Evolutionary conservation across 2,797 vertebrate species (phyloP), one percentile per base, ranked within the genome.

Genomic region (Alfaro cultratus): DNA sequence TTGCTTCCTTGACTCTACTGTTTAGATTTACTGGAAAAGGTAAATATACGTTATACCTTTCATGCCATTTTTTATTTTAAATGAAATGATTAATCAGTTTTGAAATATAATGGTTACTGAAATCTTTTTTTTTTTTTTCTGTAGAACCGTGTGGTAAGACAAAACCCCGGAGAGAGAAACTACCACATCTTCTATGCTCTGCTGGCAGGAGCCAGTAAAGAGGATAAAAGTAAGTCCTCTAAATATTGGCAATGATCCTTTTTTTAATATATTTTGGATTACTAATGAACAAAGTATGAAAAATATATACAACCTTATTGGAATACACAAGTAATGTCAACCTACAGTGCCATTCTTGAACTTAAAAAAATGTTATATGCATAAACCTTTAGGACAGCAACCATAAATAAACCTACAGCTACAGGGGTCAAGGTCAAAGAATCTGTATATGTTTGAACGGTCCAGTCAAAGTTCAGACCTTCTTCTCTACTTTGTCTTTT

Each of bases 21-120:
- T 88, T 96, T 94, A 98, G 97, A 98, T 96, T 95, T 98, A 90
- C 92, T 98, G 92, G 97, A 98, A 93, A 98, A 98, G 97, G 97
- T 98, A 94, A 90, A 4, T 5, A 13, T n/a, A 2, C 72, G 34
- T 79, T 8, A 0, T 0, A 43, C 31, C 62, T 60, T 36, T 67
- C 21, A 0, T 31, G n/a, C 79, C 41, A 70, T 47, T 9, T 71
- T 53, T 5, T 31, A 72, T 74, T 64, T 18, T 1, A 81, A 53
- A 29, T 11, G 23, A 8, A 55, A 8, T 77, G 4, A 68, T 74
- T 45, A 75, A 18, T 87, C 29, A 80, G 67, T 36, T 49, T 76
- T 53, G 78, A 26, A 23, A 18, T 53, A 36, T 36, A 10, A 84
- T 49, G 67, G 16, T 41, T 18, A 73, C 31, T 46, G 15, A 71